Base-by-base conservation (phyloP, 1,140 invertebrate species). In the Choristoneura fumiferana region DNA sequence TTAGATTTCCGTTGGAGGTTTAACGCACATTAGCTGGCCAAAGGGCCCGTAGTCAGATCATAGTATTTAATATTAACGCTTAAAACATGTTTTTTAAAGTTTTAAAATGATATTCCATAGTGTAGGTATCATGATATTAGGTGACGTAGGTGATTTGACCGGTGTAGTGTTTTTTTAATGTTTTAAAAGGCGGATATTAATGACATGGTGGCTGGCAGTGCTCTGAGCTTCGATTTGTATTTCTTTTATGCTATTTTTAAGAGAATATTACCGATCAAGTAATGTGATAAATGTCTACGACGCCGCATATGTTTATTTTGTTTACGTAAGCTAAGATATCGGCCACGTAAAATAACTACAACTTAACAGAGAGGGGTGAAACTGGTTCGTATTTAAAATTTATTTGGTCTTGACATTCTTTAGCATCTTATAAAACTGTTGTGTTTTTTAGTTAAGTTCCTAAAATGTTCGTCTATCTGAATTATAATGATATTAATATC, bases 61-160 rank as follows among this genome's bases (percentile, higher is more conserved):
- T 49, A 49, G 43, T 49, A 49, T 49, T 49, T 49, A 10, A 37
- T 10, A 49, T 49, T 49, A 29, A 49, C 18, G 43, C 43, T 49
- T 49, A 49, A n/a, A 33, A 49, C 18, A 49, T 49, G 43, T 33
- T 49, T 49, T 45, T 13, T 49, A 49, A 49, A 17, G 43, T 49
- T 49, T 49, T 29, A 29, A 33, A 49, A 49, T 43, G 43, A 49
- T 49, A 49, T 49, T 49, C 43, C 43, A 49, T 49, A 49, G 43
- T 12, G 43, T 49, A 49, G 43, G 18, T 3, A 12, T 49, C 43
- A 29, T 49, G 18, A 49, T 49, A 49, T 49, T 49, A 49, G 43
- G 10, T 22, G 17, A 49, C 43, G 43, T 49, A 49, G 43, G 43
- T 49, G 43, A 33, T 49, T 49, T 49, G 22, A 17, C 43, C 43